phyloP scores from a whole-genome alignment of 2,888 invertebrate genomes.

The Caenorhabditis zanzibari region DNA sequence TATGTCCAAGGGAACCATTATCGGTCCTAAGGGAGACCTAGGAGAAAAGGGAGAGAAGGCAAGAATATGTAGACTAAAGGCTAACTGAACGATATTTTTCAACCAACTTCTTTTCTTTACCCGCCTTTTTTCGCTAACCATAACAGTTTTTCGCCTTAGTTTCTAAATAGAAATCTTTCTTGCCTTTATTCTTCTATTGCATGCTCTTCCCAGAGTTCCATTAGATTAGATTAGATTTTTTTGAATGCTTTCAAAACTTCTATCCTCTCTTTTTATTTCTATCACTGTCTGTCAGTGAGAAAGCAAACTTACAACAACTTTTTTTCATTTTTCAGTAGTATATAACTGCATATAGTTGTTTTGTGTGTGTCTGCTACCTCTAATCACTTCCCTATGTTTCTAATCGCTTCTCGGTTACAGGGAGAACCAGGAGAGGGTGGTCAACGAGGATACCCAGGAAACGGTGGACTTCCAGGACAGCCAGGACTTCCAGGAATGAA shows the following conservation, averaged over 20 bases:
- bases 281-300: not conserved
- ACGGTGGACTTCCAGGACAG: constrained; percentile 85
- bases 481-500: constrained; percentile 85
- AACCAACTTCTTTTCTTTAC: constrained; percentile 34
- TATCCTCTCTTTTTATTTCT: not conserved
- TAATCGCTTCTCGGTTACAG: constrained; percentile 69
- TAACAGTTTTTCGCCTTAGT: constrained; percentile 39
- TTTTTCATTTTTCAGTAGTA: constrained; percentile 16
- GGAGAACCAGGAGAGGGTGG: constrained; percentile 83
- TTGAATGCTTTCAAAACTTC: constrained; percentile 9
- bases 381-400: constrained; percentile 18
- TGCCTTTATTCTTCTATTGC: constrained; percentile 46
- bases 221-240: constrained; percentile 30
- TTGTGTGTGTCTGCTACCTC: constrained; percentile 35
- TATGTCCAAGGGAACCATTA: constrained; percentile 81
- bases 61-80: constrained; percentile 56
- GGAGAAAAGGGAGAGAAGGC: constrained; percentile 88
- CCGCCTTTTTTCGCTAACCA: constrained; percentile 43
- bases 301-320: constrained; percentile 1
- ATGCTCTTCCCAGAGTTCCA: constrained; percentile 41
- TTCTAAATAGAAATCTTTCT: constrained; percentile 23
- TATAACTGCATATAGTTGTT: constrained; percentile 54
- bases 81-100: constrained; percentile 43
- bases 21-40: constrained; percentile 85
- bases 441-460: constrained; percentile 81